Percentiles rank a stretch among this genome's conserved stretches.
phyloP scores from a whole-genome alignment of 2,888 invertebrate genomes.

The Andrena flavipes region DNA sequence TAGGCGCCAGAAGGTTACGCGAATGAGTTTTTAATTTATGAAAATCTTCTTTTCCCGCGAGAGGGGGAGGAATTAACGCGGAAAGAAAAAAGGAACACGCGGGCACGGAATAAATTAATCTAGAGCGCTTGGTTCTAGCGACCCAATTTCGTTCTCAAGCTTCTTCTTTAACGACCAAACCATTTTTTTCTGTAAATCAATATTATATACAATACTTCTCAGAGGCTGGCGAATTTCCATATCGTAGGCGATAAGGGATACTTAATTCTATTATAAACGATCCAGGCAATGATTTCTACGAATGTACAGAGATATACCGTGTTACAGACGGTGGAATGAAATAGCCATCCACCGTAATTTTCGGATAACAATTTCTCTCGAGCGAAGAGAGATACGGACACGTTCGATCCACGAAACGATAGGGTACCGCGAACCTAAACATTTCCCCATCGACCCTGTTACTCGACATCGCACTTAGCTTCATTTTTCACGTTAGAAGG shows the following conservation, averaged over 20 bases:
- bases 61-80: constrained; percentile 38
- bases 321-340: neutral
- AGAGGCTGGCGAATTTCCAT: too few species aligned
- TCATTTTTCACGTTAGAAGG: constrained; percentile 63
- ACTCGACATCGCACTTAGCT: constrained; percentile 62
- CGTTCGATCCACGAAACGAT: constrained; percentile 39
- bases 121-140: constrained; percentile 7
- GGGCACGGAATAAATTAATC: constrained; percentile 20
- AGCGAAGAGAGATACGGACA: constrained; percentile 9
- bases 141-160: neutral
- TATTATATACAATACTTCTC: too few species aligned
- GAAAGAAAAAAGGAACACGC: neutral
- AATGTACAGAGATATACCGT: neutral
- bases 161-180: neutral
- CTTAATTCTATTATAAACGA: too few species aligned
- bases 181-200: too few species aligned
- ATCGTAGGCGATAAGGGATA: too few species aligned
- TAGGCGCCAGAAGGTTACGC: constrained; percentile 38
- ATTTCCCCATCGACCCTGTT: constrained; percentile 51
- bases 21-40: constrained; percentile 59
- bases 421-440: constrained; percentile 42
- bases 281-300: neutral
- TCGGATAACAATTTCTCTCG: neutral
- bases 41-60: constrained; percentile 43
- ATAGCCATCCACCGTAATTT: constrained; percentile 3